A percentile compares a stretch with the other conserved stretches of the same genome.
Conservation (phyloP, 30 jellyfish, hydroid and myxozoan species). For the Cassiopea andromeda region DNA sequence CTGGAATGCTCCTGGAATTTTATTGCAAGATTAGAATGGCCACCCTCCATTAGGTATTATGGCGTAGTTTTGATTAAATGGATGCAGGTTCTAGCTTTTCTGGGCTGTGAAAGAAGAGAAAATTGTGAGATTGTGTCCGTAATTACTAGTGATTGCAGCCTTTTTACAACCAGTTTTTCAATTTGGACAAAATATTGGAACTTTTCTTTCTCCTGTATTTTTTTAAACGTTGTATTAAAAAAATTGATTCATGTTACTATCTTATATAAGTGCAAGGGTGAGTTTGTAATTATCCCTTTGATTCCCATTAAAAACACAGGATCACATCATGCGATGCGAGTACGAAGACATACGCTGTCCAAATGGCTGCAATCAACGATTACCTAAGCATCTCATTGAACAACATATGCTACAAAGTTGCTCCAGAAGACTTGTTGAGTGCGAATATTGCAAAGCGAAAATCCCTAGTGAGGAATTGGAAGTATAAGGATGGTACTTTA, state of each 20-base stretch:
- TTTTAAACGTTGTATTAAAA: not conserved
- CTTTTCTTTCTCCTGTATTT: not conserved
- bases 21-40: too few relatives aligned
- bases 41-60: too few relatives aligned
- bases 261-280: too few relatives aligned
- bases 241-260: too few relatives aligned
- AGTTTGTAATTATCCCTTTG: not conserved
- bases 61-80: too few relatives aligned
- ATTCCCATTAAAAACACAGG: not conserved
- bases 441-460: conserved; percentile 2
- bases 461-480: not conserved
- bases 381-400: not conserved
- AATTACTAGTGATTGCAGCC: not conserved
- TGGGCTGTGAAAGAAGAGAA: too few relatives aligned
- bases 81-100: too few relatives aligned
- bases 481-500: not conserved
- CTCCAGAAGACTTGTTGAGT: not conserved
- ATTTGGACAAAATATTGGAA: too few relatives aligned
- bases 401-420: not conserved
- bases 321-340: not conserved
- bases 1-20: too few relatives aligned
- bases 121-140: not conserved
- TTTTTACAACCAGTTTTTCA: not conserved
- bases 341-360: conserved; percentile 5
- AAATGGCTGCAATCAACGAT: not conserved